phyloP scores from a whole-genome alignment of 2,888 invertebrate species.

The Acrobasis consociella region DNA sequence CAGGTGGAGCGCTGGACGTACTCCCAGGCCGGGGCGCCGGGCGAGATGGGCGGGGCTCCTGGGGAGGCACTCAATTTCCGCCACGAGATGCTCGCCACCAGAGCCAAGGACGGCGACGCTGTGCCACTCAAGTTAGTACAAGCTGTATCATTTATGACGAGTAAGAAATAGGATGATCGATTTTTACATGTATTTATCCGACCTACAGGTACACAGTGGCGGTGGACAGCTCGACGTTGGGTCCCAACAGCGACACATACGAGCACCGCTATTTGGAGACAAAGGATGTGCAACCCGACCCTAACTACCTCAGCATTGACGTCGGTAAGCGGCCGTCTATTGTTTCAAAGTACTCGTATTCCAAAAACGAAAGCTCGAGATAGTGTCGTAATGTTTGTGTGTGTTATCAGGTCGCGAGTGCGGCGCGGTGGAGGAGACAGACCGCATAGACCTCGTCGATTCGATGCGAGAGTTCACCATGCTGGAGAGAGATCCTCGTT shows the following conservation, averaged over 20 bases:
- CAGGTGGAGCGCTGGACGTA: conserved; percentile 14
- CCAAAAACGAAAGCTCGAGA: too few species aligned
- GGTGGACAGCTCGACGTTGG: conserved; percentile 69
- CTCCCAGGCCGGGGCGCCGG: not conserved
- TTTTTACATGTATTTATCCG: not conserved
- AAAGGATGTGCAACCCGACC: conserved; percentile 37
- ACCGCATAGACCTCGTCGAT: conserved; percentile 52
- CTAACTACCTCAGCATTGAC: conserved; percentile 47
- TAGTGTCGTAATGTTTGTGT: not conserved
- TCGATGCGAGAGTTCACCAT: conserved; percentile 66
- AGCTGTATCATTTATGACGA: too few species aligned
- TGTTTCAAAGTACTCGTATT: not conserved
- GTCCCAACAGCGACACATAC: conserved; percentile 59
- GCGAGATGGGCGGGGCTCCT: conserved; percentile 12
- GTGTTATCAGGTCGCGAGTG: conserved; percentile 49
- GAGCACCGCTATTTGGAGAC: conserved; percentile 59
- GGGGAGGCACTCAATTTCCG: conserved; percentile 11
- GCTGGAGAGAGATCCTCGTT: conserved; percentile 50
- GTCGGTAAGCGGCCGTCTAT: conserved; percentile 42
- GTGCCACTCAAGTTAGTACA: conserved; percentile 22
- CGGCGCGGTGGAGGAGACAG: conserved; percentile 42
- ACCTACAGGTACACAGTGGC: conserved; percentile 58
- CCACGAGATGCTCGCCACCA: conserved; percentile 16
- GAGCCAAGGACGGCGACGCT: not conserved
- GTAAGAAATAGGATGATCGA: too few species aligned